Conservation (phyloP, 2,113 vertebrate genomes). For the Tachysurus fulvidraco region DNA sequence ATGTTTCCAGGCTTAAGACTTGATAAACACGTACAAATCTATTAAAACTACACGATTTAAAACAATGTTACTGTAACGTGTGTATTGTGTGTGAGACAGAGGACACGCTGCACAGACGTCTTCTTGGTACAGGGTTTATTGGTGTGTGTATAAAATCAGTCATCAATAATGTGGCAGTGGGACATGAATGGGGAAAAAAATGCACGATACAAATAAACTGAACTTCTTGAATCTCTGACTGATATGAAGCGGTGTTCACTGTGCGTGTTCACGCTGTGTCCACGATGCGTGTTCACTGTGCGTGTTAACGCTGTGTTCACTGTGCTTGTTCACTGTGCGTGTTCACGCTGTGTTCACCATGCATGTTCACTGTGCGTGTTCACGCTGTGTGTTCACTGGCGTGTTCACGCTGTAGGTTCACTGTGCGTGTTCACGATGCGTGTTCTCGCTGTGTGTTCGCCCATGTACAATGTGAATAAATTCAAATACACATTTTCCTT, state of each 20-base stretch:
- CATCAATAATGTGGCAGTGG: background rate
- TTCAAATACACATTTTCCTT: background rate
- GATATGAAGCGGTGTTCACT: background rate
- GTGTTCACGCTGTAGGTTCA: too few relatives aligned
- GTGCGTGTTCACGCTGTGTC: background rate
- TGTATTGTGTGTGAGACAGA: background rate
- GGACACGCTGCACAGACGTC: background rate
- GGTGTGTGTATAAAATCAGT: background rate
- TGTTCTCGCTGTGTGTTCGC: too few relatives aligned
- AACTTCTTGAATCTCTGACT: background rate
- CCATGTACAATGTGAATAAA: too few relatives aligned
- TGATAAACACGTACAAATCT: too few relatives aligned
- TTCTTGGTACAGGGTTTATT: constrained; percentile 23
- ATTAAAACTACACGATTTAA: too few relatives aligned
- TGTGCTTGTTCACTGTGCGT: too few relatives aligned
- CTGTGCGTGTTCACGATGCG: too few relatives aligned
- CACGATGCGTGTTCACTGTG: too few relatives aligned
- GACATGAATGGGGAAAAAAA: background rate
- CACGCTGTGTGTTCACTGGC: too few relatives aligned
- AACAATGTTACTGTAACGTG: background rate
- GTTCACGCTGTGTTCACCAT: too few relatives aligned
- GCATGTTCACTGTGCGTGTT: too few relatives aligned
- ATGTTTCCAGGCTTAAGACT: background rate
- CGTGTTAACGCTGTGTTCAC: too few relatives aligned
- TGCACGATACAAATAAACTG: background rate